Evolutionary conservation across 2,888 invertebrate genomes (phyloP), one percentile per base, ranked within the genome.

Genomic region (Eupithecia subfuscata): DNA sequence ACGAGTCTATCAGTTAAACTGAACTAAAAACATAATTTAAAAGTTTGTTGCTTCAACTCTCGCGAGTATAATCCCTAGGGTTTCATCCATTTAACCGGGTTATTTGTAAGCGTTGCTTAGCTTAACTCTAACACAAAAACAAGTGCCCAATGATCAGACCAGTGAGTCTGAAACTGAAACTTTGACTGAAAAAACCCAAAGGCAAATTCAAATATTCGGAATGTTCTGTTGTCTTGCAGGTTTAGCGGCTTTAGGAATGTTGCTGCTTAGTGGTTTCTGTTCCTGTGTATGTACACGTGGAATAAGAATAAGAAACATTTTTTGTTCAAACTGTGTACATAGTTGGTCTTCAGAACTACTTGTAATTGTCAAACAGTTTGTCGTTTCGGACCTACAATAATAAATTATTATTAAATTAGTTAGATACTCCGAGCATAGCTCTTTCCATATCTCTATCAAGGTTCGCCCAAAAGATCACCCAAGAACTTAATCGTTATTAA

Each of bases 1-100:
- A 45, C 48, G 40, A 70, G 68, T 60, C 70, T 70, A 60, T 70
- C 60, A 70, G 63, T 70, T 70, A 70, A 70, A 70, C 60, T 70
- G n/a, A 43, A 70, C 40, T 34, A 40, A 43, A 70, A 70, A 70
- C 70, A 70, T 70, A 60, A 70, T 70, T 40, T 70, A 70, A 70
- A 70, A 70, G 60, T 70, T 70, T 70, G 60, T 70, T 70, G n/a
- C 40, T 43, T 67, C 65, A 37, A 68, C 43, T 40, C 68, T 45
- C 65, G 65, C 22, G 40, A 43, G 70, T 34, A 52, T 69, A 69
- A 48, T 70, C 70, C 70, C 56, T 22, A 52, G 56, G 43, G 43
- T 40, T 43, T 43, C 68, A 43, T 40, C 37, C 65, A 37, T n/a
- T 67, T 40, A 43, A 25, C 68, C 1, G 68, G 37, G 68, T 68